phyloP scores from a whole-genome alignment of 2,888 invertebrate species.

The Tetrapedia diversipes region DNA sequence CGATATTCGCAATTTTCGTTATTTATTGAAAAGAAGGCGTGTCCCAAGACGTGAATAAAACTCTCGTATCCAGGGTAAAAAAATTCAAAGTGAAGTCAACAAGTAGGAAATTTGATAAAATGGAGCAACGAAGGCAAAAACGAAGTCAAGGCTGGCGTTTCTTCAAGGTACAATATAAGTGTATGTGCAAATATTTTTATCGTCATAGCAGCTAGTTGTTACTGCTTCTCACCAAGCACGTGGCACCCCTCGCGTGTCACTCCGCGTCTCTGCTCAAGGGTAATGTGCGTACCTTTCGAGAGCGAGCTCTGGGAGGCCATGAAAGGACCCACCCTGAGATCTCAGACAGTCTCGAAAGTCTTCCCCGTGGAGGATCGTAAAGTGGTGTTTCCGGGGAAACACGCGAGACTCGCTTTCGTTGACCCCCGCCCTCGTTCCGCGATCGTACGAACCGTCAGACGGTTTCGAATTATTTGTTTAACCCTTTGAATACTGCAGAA shows the following conservation, averaged over 20 bases:
- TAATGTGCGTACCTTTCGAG: constrained; percentile 55
- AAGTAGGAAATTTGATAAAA: no score
- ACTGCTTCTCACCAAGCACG: not conserved
- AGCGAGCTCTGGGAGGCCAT: constrained; percentile 36
- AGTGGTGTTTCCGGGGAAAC: constrained; percentile 42
- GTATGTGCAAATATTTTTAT: constrained; percentile 37
- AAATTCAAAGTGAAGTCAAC: no score
- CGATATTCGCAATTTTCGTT: no score
- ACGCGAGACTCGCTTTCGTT: constrained; percentile 22
- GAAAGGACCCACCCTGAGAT: constrained; percentile 56
- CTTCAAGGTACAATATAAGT: not conserved
- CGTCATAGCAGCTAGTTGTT: constrained; percentile 9
- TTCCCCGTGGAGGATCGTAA: constrained; percentile 43
- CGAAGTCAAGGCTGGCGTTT: no score
- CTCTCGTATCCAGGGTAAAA: no score
- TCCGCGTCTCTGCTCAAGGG: constrained; percentile 33
- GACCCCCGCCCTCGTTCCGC: not conserved
- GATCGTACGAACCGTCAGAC: not conserved
- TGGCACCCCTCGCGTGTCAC: constrained; percentile 21
- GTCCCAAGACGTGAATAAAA: no score
- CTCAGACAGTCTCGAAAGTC: constrained; percentile 65
- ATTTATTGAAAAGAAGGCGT: no score
- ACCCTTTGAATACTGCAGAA: no score
- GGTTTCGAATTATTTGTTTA: not conserved
- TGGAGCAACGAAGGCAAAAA: no score